A percentile compares a stretch with the other conserved stretches of the same genome.
Conservation (phyloP, 2,797 vertebrate genomes). For the Furcifer pardalis region DNA sequence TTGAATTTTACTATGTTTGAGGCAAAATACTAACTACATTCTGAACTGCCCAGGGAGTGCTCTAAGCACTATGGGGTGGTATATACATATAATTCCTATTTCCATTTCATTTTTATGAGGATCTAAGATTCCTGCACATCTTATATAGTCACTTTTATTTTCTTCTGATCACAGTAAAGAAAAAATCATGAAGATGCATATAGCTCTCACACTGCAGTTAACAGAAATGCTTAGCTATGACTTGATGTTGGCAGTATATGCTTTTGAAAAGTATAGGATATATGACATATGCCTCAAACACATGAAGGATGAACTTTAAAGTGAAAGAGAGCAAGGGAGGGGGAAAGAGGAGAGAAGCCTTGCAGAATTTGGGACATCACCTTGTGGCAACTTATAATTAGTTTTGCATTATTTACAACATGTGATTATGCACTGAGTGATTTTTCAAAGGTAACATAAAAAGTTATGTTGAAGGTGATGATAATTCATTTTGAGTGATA, state of each 20-base stretch:
- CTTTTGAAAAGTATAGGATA: not conserved
- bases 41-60: no score
- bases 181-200: not conserved
- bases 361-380: slow-evolving; percentile 48
- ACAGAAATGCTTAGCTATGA: not conserved
- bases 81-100: no score
- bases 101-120: not conserved
- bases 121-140: not conserved
- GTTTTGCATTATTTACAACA: slow-evolving; percentile 61
- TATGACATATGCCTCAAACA: not conserved
- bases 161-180: not conserved
- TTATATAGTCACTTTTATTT: not conserved
- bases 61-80: no score
- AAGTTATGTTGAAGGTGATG: slow-evolving; percentile 56
- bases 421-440: slow-evolving; percentile 54
- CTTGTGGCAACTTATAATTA: slow-evolving; percentile 58
- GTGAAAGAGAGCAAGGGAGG: no score
- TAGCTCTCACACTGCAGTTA: not conserved
- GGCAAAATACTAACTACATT: no score
- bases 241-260: not conserved
- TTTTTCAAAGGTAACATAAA: slow-evolving; percentile 59
- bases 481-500: slow-evolving; percentile 56
- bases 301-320: slow-evolving; percentile 15
- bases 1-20: no score
- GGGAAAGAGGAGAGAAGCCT: slow-evolving; percentile 3